Evolutionary conservation across 2,797 vertebrate species (phyloP).

Genomic region (Karalla daura): DNA sequence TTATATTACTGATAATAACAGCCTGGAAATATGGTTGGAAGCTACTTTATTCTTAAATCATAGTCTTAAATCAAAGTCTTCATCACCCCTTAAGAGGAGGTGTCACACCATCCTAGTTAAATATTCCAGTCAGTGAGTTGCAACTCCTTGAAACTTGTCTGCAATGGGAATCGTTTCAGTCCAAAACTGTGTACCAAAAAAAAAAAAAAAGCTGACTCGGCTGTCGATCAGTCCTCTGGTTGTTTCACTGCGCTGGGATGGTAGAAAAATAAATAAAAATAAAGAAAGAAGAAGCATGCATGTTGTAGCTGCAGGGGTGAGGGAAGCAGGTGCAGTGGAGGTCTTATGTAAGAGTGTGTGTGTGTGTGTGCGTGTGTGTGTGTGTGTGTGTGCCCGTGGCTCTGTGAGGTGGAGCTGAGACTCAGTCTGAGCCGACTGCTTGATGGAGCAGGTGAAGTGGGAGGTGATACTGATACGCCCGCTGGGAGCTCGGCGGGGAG

Average conservation of each 20-base stretch:
- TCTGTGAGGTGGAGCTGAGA: neutral
- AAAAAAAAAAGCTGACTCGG: too few species aligned
- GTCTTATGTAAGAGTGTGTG: neutral
- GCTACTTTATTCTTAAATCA: too few species aligned
- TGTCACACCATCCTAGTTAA: too few species aligned
- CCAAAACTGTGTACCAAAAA: neutral
- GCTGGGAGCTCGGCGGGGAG: neutral
- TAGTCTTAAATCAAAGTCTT: too few species aligned
- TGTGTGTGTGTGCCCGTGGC: neutral
- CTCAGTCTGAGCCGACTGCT: neutral
- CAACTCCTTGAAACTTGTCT: too few species aligned
- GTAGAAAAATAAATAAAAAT: too few species aligned
- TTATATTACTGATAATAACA: too few species aligned
- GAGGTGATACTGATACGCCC: constrained; percentile 7
- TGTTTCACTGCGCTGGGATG: neutral
- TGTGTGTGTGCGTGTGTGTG: neutral
- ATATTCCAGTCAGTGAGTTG: too few species aligned
- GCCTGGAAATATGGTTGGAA: too few species aligned
- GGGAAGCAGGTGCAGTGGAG: neutral
- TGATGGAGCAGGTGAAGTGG: constrained; percentile 9
- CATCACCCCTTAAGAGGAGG: too few species aligned
- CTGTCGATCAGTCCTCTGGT: neutral
- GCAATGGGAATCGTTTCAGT: too few species aligned
- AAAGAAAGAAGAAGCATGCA: neutral
- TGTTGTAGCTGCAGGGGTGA: neutral